Conservation (phyloP, 1,140 invertebrate genomes). For the Streblospio benedicti region DNA sequence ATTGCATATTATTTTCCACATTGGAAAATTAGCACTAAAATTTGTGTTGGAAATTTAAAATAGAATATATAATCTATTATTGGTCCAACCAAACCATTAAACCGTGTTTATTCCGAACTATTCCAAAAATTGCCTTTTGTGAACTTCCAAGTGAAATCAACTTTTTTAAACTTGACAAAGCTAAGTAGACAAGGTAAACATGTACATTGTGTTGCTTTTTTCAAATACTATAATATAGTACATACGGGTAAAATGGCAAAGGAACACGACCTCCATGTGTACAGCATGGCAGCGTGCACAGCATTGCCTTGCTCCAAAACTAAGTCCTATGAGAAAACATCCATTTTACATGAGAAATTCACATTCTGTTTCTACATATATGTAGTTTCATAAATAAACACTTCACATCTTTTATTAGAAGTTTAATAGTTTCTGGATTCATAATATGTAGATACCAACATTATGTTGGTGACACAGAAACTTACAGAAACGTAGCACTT, state of each 20-base stretch:
- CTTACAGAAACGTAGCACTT: too few relatives aligned
- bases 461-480: too few relatives aligned
- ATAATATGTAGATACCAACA: too few relatives aligned
- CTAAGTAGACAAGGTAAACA: neutral
- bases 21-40: neutral
- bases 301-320: too few relatives aligned
- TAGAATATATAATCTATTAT: neutral
- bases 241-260: conserved; percentile 74
- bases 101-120: neutral
- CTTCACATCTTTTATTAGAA: too few relatives aligned
- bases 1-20: neutral
- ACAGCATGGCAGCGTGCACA: conserved; percentile 97
- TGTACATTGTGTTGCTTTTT: neutral
- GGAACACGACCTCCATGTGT: conserved; percentile 98
- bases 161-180: neutral
- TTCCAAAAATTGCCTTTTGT: neutral
- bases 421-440: too few relatives aligned
- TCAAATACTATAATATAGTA: neutral
- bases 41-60: neutral
- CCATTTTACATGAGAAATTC: too few relatives aligned
- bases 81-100: neutral
- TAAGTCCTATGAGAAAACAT: too few relatives aligned
- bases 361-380: too few relatives aligned
- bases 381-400: too few relatives aligned
- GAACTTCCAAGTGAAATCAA: neutral